Evolutionary conservation across 2,888 invertebrate genomes (phyloP), one percentile per base, ranked within the genome.

Genomic region (Theristus sp.): DNA sequence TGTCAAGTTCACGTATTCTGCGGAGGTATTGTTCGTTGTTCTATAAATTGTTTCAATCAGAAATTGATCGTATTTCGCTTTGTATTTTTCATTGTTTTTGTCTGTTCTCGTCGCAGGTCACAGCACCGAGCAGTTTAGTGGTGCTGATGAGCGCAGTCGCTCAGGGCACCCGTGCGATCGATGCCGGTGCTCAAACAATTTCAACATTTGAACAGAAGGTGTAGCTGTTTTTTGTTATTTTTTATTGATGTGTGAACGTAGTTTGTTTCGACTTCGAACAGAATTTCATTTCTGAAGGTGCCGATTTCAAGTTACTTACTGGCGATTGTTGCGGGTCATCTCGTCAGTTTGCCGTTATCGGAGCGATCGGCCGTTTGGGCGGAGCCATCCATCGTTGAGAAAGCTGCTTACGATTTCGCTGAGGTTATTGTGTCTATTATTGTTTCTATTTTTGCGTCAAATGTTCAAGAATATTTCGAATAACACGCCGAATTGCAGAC

Each of bases 221-320:
- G 52, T 17, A n/a, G n/a, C n/a, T n/a, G n/a, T n/a, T n/a, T n/a
- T n/a, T n/a, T n/a, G n/a, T n/a, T n/a, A n/a, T n/a, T n/a, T n/a
- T n/a, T n/a, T n/a, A n/a, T n/a, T n/a, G n/a, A n/a, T n/a, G n/a
- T n/a, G n/a, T n/a, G n/a, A n/a, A n/a, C n/a, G n/a, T n/a, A n/a
- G n/a, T n/a, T n/a, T n/a, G n/a, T n/a, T n/a, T n/a, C n/a, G n/a
- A n/a, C n/a, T n/a, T n/a, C n/a, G n/a, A n/a, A n/a, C n/a, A n/a
- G n/a, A n/a, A n/a, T n/a, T n/a, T n/a, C n/a, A n/a, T n/a, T n/a
- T n/a, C 10, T 52, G 52, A 6, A 83, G 10, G 82, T 90, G 58
- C 87, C 89, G 0, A 83, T 93, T 67, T 90, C 90, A 0, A 83
- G 87, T 0, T 94, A 94, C 72, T 78, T 94, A 59, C 80, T 93